phyloP scores from a whole-genome alignment of 1,140 invertebrate species.

The Drosophila bifasciata region DNA sequence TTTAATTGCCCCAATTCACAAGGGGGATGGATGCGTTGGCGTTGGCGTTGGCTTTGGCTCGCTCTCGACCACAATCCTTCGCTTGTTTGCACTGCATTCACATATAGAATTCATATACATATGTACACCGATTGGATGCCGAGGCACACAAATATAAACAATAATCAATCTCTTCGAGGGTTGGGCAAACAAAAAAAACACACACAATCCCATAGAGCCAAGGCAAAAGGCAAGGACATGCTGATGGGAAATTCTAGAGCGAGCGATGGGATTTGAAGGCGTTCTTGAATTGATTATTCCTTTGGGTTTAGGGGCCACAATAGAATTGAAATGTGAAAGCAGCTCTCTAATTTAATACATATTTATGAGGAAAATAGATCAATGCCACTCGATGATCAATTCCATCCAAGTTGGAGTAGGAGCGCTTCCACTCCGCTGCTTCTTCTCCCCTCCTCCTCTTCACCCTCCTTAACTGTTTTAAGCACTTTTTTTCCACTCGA shows the following conservation, averaged over 20 bases:
- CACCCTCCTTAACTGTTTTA: conserved; percentile 25
- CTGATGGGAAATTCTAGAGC: conserved; percentile 55
- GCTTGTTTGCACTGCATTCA: conserved; percentile 76
- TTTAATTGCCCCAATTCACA: conserved; percentile 81
- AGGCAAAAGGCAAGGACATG: conserved; percentile 57
- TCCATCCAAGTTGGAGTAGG: no score
- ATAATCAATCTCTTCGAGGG: conserved; percentile 80
- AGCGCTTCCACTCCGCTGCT: no score
- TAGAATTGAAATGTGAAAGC: conserved; percentile 36
- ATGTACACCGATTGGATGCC: conserved; percentile 17
- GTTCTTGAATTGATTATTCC: conserved; percentile 79
- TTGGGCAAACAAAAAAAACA: conserved; percentile 73
- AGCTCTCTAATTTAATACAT: conserved; percentile 69
- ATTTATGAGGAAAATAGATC: conserved; percentile 75
- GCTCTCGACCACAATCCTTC: conserved; percentile 60
- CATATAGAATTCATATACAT: conserved; percentile 50
- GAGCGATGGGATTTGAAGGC: conserved; percentile 48
- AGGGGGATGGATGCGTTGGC: conserved; percentile 42
- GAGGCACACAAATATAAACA: conserved; percentile 77
- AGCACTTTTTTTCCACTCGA: conserved; percentile 13
- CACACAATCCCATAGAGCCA: conserved; percentile 65
- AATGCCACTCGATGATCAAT: conserved; percentile 21
- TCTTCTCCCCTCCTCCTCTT: not conserved
- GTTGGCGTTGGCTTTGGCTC: not conserved
- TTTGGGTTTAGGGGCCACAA: conserved; percentile 16